phyloP scores from a whole-genome alignment of 2,113 vertebrate species.

The Planiliza haematocheilus region DNA sequence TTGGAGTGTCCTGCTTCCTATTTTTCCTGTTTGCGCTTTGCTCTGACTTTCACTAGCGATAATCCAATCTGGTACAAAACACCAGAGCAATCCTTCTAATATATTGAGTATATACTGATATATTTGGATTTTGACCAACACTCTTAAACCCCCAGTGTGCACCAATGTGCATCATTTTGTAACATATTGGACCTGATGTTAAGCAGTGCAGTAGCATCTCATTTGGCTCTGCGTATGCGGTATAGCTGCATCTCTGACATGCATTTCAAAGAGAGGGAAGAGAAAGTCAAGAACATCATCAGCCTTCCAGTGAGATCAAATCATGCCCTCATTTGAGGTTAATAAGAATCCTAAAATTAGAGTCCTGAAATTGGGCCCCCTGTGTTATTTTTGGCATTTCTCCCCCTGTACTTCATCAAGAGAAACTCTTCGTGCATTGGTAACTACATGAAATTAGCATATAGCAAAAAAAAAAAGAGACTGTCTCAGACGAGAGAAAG shows the following conservation, averaged over 20 bases:
- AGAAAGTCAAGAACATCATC: slow-evolving; percentile 33
- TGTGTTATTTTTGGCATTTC: slow-evolving; percentile 58
- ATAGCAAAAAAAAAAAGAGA: slow-evolving; percentile 32
- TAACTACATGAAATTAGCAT: slow-evolving; percentile 60
- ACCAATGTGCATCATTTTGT: not conserved
- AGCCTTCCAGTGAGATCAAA: slow-evolving; percentile 32
- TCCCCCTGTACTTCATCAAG: slow-evolving; percentile 48
- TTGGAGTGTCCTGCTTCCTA: not conserved
- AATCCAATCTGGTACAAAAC: too few relatives aligned
- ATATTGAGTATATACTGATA: too few relatives aligned
- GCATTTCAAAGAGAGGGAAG: slow-evolving; percentile 16
- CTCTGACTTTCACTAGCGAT: too few relatives aligned
- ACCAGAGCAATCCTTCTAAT: too few relatives aligned
- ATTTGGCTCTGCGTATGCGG: slow-evolving; percentile 16
- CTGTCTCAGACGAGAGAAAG: slow-evolving; percentile 16
- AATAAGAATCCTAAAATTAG: slow-evolving; percentile 32
- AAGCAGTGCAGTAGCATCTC: not conserved
- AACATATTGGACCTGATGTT: not conserved
- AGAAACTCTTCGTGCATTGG: slow-evolving; percentile 49
- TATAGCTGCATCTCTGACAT: slow-evolving; percentile 14
- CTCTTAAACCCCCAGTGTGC: too few relatives aligned
- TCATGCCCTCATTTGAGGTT: slow-evolving; percentile 31
- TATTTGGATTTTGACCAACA: too few relatives aligned
- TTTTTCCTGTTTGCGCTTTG: not conserved
- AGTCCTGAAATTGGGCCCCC: slow-evolving; percentile 28